Base-by-base conservation (phyloP, 2,888 invertebrate species). In the Euzophera pinguis region DNA sequence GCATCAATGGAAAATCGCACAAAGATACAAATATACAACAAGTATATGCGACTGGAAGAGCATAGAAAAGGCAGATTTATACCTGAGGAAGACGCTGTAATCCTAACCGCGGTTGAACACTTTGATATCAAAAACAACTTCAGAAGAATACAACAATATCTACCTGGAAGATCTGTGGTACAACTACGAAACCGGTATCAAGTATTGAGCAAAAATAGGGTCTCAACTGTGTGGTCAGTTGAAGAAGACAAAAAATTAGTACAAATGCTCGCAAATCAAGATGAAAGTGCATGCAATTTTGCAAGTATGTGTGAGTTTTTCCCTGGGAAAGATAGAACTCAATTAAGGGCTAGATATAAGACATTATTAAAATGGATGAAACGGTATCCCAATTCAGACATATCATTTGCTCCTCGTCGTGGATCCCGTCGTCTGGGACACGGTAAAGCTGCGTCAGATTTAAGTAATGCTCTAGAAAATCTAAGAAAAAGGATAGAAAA, bases 21-120 rank as follows among this genome's bases (percentile, higher is more conserved):
- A 0, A 93, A 93, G 69, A 83, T 89, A 2, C 95, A 95, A 72
- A 78, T 95, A 9, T 94, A 95, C 63, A 91, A 92, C 53, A 91
- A 92, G 57, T 92, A 91, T 64, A 62, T 70, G 32, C 67, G 86
- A 53, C 60, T 84, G 12, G 54, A 66, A 34, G 85, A 89, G 43
- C 67, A 88, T 17, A 91, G 88, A 50, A 93, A 92, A 66, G 93
- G 93, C 0, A 81, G 92, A 57, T 96, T 95, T 68, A 88, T 93
- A 0, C 75, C 86, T 1, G 92, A 92, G 53, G 95, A 96, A 77
- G 95, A 95, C 73, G 75, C 92, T 8, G 86, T 93, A 1, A 78
- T 96, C 16, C 69, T 93, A n/a, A 89, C 93, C 7, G 92, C 93
- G 54, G 83, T 92, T 0, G 79, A 91, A 41, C 91, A 92, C 60